These are phyloP conservation scores for Epistrophella euchroma DNA, from an alignment of 2,888 invertebrate species.

Conservation along the genomic window DNA sequence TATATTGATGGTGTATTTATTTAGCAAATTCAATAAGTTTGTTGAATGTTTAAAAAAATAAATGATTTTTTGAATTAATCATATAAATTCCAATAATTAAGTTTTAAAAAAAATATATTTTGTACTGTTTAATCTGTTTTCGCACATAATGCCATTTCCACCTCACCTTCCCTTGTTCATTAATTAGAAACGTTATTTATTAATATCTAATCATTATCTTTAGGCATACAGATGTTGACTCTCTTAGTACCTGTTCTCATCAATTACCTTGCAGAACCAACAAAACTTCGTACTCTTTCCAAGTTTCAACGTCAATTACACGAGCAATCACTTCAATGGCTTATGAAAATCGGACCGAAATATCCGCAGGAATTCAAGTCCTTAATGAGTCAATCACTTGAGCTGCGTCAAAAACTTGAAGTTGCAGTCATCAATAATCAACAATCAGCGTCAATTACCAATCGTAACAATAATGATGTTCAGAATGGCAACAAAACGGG, in stretches of 20 bases:
- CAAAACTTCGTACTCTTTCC: slow-evolving; percentile 86
- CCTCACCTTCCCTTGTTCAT: slow-evolving; percentile 46
- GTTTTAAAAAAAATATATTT: neutral
- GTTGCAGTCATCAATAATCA: slow-evolving; percentile 91
- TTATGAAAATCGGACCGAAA: slow-evolving; percentile 95
- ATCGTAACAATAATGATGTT: slow-evolving; percentile 84
- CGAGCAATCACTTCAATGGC: slow-evolving; percentile 94
- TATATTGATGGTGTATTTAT: slow-evolving; percentile 3
- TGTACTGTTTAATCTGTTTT: slow-evolving; percentile 58
- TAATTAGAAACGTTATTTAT: neutral
- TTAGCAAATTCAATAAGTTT: neutral
- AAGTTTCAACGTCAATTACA: slow-evolving; percentile 90
- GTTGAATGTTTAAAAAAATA: neutral
- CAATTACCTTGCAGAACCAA: slow-evolving; percentile 90
- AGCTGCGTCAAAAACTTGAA: slow-evolving; percentile 92
- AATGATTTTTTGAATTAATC: slow-evolving; percentile 22
- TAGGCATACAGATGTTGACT: slow-evolving; percentile 95
- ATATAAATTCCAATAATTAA: slow-evolving; percentile 34
- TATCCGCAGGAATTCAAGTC: slow-evolving; percentile 97
- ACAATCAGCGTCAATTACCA: slow-evolving; percentile 84
- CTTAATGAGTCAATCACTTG: slow-evolving; percentile 93
- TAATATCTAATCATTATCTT: slow-evolving; percentile 73
- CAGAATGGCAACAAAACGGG: slow-evolving; percentile 81
- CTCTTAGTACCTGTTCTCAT: slow-evolving; percentile 96
- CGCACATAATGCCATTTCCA: slow-evolving; percentile 61